These are phyloP conservation scores for Upupa epops DNA, from an alignment of 2,113 vertebrate genomes.

Conservation along the genomic window DNA sequence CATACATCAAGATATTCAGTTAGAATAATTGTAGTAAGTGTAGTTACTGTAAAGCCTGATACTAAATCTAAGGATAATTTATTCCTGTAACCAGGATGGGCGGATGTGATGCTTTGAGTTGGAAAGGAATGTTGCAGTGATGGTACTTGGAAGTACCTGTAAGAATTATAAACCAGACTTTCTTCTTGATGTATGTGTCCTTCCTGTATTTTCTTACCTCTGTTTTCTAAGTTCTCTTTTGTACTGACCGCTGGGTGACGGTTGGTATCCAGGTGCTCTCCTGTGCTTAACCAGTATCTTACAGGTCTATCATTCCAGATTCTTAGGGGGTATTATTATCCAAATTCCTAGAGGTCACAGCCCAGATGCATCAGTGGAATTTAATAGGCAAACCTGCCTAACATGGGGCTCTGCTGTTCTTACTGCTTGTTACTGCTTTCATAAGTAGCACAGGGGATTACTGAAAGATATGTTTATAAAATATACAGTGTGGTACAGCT, in stretches of 20 bases:
- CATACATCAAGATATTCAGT: background rate
- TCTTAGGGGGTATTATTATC: background rate
- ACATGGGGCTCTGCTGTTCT: background rate
- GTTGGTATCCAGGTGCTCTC: background rate
- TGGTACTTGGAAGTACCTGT: background rate
- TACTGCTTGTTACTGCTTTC: slow-evolving; percentile 9
- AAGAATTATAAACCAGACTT: background rate
- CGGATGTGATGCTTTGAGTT: background rate
- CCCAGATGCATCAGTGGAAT: slow-evolving; percentile 1
- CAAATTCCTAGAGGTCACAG: slow-evolving; percentile 17
- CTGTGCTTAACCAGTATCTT: background rate
- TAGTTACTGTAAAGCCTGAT: background rate
- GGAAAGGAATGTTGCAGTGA: background rate
- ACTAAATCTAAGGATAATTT: background rate
- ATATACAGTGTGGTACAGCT: background rate
- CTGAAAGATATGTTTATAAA: slow-evolving; percentile 26
- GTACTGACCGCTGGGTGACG: background rate
- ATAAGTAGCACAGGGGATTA: slow-evolving; percentile 1
- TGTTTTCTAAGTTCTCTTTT: background rate
- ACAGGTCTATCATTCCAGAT: background rate
- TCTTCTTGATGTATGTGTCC: background rate
- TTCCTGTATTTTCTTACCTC: background rate
- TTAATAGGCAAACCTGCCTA: background rate
- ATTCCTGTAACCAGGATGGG: background rate
- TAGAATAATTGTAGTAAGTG: background rate